Evolutionary conservation across 2,888 invertebrate genomes (phyloP).

Genomic region (Coenonympha glycerion): DNA sequence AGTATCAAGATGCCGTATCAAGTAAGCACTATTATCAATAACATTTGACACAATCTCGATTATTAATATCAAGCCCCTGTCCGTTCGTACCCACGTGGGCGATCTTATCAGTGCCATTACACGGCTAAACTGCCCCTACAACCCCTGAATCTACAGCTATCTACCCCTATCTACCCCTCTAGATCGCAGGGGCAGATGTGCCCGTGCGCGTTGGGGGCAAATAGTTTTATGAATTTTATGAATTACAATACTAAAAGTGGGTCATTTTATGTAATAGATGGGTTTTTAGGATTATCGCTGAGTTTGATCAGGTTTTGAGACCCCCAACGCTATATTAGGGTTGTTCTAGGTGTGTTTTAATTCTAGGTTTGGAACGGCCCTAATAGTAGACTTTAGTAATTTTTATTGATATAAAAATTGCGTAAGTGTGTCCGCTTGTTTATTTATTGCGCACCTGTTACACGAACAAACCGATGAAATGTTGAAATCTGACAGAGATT

Average conservation of each 20-base stretch:
- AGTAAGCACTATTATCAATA: constrained; percentile 7
- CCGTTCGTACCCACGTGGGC: not conserved
- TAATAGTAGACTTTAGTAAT: too few species aligned
- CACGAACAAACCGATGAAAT: too few species aligned
- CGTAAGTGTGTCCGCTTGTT: too few species aligned
- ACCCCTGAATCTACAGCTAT: constrained; percentile 10
- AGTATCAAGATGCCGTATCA: not conserved
- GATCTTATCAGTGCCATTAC: constrained; percentile 26
- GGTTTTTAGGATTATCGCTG: constrained; percentile 3
- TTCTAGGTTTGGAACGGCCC: not conserved
- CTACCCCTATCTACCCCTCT: constrained; percentile 13
- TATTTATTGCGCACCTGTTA: too few species aligned
- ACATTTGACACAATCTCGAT: constrained; percentile 6
- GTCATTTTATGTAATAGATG: constrained; percentile 11
- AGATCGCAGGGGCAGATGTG: constrained; percentile 24
- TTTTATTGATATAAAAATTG: too few species aligned
- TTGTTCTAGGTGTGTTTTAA: constrained; percentile 1
- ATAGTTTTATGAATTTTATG: constrained; percentile 14
- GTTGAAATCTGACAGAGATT: too few species aligned
- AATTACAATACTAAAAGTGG: constrained; percentile 9
- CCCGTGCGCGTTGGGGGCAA: constrained; percentile 9
- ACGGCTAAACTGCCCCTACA: constrained; percentile 20
- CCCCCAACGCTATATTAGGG: not conserved
- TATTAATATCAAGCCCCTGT: constrained; percentile 6
- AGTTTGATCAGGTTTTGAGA: constrained; percentile 4